Evolutionary conservation across 2,888 invertebrate genomes (phyloP).

Genomic region (Keiferia lycopersicella): DNA sequence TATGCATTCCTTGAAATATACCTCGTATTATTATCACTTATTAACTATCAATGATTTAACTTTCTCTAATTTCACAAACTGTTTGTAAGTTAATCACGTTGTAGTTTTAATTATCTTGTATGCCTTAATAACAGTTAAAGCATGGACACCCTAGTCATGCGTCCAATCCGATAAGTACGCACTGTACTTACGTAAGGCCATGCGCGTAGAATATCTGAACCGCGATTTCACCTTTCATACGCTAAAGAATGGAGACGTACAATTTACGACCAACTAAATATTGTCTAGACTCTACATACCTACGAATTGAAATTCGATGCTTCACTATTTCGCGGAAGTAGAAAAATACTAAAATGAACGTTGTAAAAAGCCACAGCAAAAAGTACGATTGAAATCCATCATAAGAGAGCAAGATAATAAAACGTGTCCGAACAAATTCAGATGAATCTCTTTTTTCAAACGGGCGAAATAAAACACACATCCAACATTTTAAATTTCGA

Average conservation of each 20-base stretch:
- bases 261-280: constrained; percentile 46
- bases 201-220: constrained; percentile 70
- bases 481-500: constrained; percentile 46
- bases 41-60: neutral
- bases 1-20: too few species aligned
- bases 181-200: constrained; percentile 66
- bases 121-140: neutral
- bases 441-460: constrained; percentile 25
- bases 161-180: constrained; percentile 20
- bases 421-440: constrained; percentile 18
- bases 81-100: neutral
- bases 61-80: neutral
- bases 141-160: constrained; percentile 14
- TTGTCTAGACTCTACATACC: constrained; percentile 25
- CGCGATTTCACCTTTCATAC: constrained; percentile 74
- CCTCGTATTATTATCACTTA: too few species aligned
- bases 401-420: constrained; percentile 3
- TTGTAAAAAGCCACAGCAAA: constrained; percentile 16
- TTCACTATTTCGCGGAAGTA: constrained; percentile 12
- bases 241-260: constrained; percentile 48
- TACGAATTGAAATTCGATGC: constrained; percentile 15
- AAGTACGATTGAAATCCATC: constrained; percentile 17
- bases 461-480: constrained; percentile 34
- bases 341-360: neutral
- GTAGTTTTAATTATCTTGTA: neutral